Evolutionary conservation across 1,140 invertebrate genomes (phyloP).

Genomic region (Acromyrmex charruanus): DNA sequence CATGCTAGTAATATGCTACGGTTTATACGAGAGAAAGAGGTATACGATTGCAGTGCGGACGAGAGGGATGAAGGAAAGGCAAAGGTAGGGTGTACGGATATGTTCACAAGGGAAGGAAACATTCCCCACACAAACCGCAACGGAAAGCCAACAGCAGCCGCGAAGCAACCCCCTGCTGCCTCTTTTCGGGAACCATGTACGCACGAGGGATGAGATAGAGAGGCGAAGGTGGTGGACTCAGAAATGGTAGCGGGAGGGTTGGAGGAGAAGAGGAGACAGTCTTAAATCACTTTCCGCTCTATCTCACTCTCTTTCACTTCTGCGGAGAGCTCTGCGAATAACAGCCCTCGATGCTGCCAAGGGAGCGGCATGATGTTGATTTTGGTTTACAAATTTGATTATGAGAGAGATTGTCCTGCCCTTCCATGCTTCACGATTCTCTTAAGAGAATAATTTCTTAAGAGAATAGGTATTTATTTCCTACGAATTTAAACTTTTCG

Average conservation of each 20-base stretch:
- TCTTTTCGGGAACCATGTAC: conserved; percentile 67
- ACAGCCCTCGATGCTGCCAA: conserved; percentile 38
- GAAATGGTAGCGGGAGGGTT: conserved; percentile 9
- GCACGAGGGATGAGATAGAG: conserved; percentile 64
- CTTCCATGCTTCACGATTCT: neutral
- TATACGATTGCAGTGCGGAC: conserved; percentile 30
- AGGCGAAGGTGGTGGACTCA: neutral
- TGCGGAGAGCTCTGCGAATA: conserved; percentile 38
- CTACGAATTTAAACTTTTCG: neutral
- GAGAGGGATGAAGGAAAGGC: conserved; percentile 41
- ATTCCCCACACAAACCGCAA: conserved; percentile 82
- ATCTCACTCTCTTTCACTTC: conserved; percentile 41
- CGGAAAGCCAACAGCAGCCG: conserved; percentile 80
- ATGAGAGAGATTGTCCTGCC: conserved; percentile 52
- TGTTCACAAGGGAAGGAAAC: conserved; percentile 82
- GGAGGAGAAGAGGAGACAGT: conserved; percentile 63
- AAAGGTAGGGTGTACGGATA: conserved; percentile 70
- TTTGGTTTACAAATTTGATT: conserved; percentile 69
- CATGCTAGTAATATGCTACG: conserved; percentile 76
- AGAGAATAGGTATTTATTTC: neutral
- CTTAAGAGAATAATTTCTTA: conserved; percentile 21
- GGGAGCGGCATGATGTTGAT: conserved; percentile 40
- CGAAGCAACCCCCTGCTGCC: conserved; percentile 75
- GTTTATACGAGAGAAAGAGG: conserved; percentile 67
- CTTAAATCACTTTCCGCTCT: conserved; percentile 77